Evolutionary conservation across 1,140 invertebrate genomes (phyloP), one percentile per base, ranked within the genome.

Genomic region (Drosophila burlai): DNA sequence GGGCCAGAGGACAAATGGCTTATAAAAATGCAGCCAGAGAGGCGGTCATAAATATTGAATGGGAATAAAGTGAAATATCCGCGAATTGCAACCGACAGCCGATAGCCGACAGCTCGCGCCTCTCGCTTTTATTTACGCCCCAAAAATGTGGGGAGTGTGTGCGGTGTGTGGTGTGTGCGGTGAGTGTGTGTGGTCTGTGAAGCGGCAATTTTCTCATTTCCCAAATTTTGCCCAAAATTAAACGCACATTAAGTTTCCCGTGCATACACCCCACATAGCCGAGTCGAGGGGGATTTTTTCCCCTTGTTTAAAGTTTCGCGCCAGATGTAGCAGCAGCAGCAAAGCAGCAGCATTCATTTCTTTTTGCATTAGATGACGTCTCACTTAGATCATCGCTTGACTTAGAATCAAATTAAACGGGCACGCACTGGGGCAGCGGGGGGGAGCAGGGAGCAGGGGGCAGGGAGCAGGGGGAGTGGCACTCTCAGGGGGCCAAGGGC

Each of bases 331-430:
- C 60, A 69, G 55, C 57, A 80, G 63, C 58, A 80, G 2, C 50
- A 76, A 7, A 18, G 6, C 49, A 18, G 55, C 63, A 77, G 65
- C 54, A 57, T 26, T 71, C 60, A 34, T 76, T 76, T 76, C 67
- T 75, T 80, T 65, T 45, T 80, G 80, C 74, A 66, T 69, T 71
- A 57, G 68, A 80, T 68, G 83, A 80, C 55, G 47, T 89, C 84
- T 84, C 85, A 89, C 85, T 89, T 90, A 89, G 85, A 89, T 89
- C 84, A 89, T 89, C 84, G 84, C 84, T 81, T 84, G 85, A 90
- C 81, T 89, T 89, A 89, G 84, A 89, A 84, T 81, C 80, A 67
- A 89, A 89, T 89, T 90, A 90, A 84, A 67, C 85, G 84, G 80
- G 81, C 79, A 81, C 81, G 67, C 84, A 67, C 54, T 24, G 21